Base-by-base conservation (phyloP, 2,888 invertebrate species). In the Cheilosia grossa region DNA sequence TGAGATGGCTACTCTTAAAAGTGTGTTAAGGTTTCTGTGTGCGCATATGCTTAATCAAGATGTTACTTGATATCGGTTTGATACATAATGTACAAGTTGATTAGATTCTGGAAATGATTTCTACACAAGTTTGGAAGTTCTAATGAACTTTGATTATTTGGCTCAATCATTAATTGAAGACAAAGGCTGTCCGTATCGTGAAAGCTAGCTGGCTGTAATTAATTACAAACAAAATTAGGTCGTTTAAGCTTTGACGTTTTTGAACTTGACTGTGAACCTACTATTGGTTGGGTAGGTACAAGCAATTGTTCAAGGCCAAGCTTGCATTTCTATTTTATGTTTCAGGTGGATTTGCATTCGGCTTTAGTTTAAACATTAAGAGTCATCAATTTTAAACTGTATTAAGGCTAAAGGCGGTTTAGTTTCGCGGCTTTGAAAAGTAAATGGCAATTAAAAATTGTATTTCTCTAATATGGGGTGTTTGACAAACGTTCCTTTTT, bases 21-120 rank as follows among this genome's bases (percentile, higher is more conserved):
- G 85, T 85, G 70, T 85, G 85, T 85, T 85, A 85, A 85, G 85
- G 85, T 85, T 85, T 81, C 59, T 66, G 61, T 66, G 42, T 13
- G 27, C 72, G 24, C 24, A 67, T 44, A 30, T 37, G 44, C 44
- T 27, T 30, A 61, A 61, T 37, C 61, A 54, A 85, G 74, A 81
- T 75, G 80, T 75, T 75, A 72, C 58, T 70, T 64, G 83, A 81
- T 80, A 80, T 59, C 66, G 19, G 42, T 67, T 51, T 42, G 53
- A 61, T 61, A 53, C 70, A 77, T 59, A 63, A 77, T 37, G 59
- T 66, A 61, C 49, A 30, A 15, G 40, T 19, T 37, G 37, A 21
- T 61, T 59, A n/a, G 37, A 37, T 81, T 77, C 69, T 77, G 61
- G 66, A 61, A 69, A 81, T 54, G 1, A 49, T 9, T 61, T 74